Percentiles rank a stretch among this genome's conserved stretches.
Conservation (phyloP, 37 sponge, comb jelly and placozoan species). For the Eunapius fragilis region DNA sequence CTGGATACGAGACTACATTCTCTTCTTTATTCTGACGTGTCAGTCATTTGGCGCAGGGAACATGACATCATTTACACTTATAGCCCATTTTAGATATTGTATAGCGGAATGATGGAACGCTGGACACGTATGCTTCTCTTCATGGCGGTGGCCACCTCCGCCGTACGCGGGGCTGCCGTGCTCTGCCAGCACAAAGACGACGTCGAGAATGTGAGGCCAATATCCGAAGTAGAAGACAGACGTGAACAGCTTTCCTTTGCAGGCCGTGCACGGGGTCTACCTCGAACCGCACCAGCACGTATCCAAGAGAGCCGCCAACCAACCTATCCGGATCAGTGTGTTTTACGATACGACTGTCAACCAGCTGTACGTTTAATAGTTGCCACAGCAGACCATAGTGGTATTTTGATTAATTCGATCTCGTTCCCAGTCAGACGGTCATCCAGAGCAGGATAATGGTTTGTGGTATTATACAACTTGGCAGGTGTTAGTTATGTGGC, state of each 20-base stretch:
- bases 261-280: slow-evolving; percentile 12
- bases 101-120: not conserved
- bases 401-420: not conserved
- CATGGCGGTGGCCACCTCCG: not conserved
- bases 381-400: not conserved
- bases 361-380: not conserved
- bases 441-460: not conserved
- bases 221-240: not conserved
- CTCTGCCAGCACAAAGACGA: not conserved
- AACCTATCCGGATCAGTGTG: slow-evolving; percentile 40
- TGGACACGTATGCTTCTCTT: not conserved
- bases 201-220: not conserved
- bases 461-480: not conserved
- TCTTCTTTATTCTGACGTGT: too few relatives aligned
- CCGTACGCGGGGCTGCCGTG: not conserved
- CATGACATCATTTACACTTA: too few relatives aligned
- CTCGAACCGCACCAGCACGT: slow-evolving; percentile 20
- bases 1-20: too few relatives aligned
- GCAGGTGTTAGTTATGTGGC: not conserved
- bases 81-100: too few relatives aligned
- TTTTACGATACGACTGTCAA: not conserved
- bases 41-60: too few relatives aligned
- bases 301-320: slow-evolving; percentile 33
- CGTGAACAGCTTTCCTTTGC: not conserved
- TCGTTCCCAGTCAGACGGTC: not conserved